Conservation (phyloP, 2,113 vertebrate genomes). For the Chamaetylas fuelleborni region DNA sequence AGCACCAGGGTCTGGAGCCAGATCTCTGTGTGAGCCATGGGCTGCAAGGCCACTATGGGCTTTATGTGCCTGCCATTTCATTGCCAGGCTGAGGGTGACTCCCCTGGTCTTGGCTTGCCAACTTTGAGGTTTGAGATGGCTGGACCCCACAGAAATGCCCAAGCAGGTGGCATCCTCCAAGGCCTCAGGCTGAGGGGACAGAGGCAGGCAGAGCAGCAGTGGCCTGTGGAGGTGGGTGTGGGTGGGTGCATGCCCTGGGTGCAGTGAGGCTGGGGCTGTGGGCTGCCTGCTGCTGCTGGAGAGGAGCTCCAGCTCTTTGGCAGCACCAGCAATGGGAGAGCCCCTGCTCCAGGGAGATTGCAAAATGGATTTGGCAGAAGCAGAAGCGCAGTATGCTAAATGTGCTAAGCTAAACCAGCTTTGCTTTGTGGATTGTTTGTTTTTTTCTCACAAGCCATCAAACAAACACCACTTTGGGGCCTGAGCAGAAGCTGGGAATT, state of each 20-base stretch:
- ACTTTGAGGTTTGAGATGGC: neutral
- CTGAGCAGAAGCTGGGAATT: neutral
- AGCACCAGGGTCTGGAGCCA: neutral
- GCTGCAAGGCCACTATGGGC: neutral
- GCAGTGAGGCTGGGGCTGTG: neutral
- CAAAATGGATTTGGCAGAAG: neutral
- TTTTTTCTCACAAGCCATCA: neutral
- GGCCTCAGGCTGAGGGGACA: neutral
- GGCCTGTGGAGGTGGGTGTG: fast-evolving
- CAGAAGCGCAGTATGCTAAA: neutral
- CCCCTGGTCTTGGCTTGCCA: neutral
- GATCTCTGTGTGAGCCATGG: fast-evolving
- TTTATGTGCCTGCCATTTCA: neutral
- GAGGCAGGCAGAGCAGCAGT: neutral
- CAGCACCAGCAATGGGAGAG: neutral
- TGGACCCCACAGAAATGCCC: neutral
- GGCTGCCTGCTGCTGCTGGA: fast-evolving
- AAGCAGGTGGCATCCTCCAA: neutral
- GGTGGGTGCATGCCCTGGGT: neutral
- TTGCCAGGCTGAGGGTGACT: fast-evolving
- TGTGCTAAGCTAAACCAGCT: neutral
- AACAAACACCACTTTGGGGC: neutral
- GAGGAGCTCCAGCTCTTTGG: neutral
- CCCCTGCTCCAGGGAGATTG: neutral
- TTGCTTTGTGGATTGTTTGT: neutral